Percentiles rank a stretch among this genome's conserved stretches.
phyloP scores from a whole-genome alignment of 2,888 invertebrate genomes.

The Eugnorisma glareosa region DNA sequence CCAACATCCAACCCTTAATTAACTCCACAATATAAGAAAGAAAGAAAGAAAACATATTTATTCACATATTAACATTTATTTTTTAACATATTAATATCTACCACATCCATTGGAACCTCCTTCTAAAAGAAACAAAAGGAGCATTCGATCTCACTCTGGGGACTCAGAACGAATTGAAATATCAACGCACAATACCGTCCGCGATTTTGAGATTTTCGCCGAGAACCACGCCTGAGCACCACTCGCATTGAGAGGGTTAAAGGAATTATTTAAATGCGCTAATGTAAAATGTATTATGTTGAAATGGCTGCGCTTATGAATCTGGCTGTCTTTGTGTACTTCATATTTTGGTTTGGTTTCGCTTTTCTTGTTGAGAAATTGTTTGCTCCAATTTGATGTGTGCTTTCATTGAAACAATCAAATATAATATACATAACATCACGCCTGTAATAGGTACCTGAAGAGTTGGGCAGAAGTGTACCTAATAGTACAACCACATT shows the following conservation, averaged over 20 bases:
- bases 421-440: not conserved
- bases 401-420: not conserved
- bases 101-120: conserved; percentile 72
- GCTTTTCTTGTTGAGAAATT: not conserved
- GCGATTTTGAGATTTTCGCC: conserved; percentile 75
- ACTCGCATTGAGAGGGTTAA: conserved; percentile 71
- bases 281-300: conserved; percentile 67
- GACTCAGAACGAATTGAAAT: conserved; percentile 80
- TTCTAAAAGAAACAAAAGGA: conserved; percentile 79
- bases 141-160: conserved; percentile 76
- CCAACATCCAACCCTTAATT: conserved; percentile 27
- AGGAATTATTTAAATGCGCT: conserved; percentile 72
- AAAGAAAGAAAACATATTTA: too few species aligned
- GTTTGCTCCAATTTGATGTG: not conserved
- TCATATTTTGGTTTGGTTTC: conserved; percentile 34
- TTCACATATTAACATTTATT: too few species aligned
- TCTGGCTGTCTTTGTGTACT: conserved; percentile 38
- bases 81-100: too few species aligned
- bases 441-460: not conserved
- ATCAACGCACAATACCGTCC: conserved; percentile 79
- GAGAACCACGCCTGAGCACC: conserved; percentile 62
- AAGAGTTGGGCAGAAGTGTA: not conserved
- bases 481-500: too few species aligned
- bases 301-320: conserved; percentile 58
- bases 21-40: conserved; percentile 38